Base-by-base conservation (phyloP, 2,113 vertebrate genomes). In the Malurus elegans region DNA sequence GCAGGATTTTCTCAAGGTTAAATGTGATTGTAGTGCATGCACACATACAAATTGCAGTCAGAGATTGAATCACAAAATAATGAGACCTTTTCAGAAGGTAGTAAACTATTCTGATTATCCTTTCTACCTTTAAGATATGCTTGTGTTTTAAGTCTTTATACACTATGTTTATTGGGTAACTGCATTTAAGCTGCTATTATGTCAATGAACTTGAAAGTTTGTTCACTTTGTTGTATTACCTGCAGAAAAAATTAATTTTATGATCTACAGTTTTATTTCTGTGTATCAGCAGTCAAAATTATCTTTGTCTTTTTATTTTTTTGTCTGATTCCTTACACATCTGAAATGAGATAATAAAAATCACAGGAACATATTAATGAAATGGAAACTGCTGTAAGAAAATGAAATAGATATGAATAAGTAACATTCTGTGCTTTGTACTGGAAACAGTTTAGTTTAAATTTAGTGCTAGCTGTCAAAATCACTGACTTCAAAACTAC, bases 1-100 rank as follows among this genome's bases (percentile, higher is more conserved):
- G 47, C 90, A 94, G 67, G 88, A 85, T 96, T 97, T 95, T 93
- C 25, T 92, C 83, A 94, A 97, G 96, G 92, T 96, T 96, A 96
- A 94, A 95, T 92, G 67, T 85, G 89, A 92, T 95, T 96, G 79
- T 83, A 93, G 61, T 8, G 2, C 34, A 18, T 57, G 32, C 60
- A 61, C 72, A 94, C 67, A 95, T 38, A 94, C 64, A 93, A 95
- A 78, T 81, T 69, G 66, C 34, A 92, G 85, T 65, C 65, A 71
- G 94, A 88, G 64, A 93, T 62, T 96, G 97, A 95, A 92, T 97
- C 79, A 73, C 29, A 93, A 93, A 94, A 80, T 96, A 91, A 89
- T 96, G 72, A 94, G 78, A 79, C 86, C n/a, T 87, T 91, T 92
- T 95, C 48, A 86, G 64, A 89, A 95, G 71, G 60, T 57, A 91